A percentile compares a stretch with the other conserved stretches of the same genome.
These are phyloP conservation scores for Carassius carassius DNA, from an alignment of 2,113 vertebrate genomes.

Conservation along the genomic window DNA sequence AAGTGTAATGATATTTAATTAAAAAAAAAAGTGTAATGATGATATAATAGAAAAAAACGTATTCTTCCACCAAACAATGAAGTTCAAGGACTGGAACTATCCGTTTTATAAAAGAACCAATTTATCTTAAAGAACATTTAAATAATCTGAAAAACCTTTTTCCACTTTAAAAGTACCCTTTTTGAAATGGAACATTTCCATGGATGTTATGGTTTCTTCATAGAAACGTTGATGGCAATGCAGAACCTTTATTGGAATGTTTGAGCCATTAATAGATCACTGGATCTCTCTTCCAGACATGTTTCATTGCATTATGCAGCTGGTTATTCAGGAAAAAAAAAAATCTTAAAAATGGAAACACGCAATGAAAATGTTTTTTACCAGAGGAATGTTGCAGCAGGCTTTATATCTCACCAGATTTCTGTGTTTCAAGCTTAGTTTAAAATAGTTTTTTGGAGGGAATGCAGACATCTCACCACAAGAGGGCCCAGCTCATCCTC, in stretches of 20 bases:
- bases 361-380: neutral
- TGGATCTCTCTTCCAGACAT: neutral
- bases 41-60: no score
- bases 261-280: neutral
- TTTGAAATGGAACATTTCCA: neutral
- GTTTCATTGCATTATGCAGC: neutral
- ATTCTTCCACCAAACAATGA: no score
- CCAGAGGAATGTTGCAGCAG: neutral
- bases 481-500: constrained; percentile 20
- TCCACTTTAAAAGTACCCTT: neutral
- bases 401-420: neutral
- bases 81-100: no score
- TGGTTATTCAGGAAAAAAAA: neutral
- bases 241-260: neutral
- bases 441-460: neutral
- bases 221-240: neutral
- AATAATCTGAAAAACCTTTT: neutral
- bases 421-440: neutral
- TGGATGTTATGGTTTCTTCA: no score
- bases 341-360: neutral
- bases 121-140: neutral
- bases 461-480: constrained; percentile 25
- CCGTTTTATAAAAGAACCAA: no score
- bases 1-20: no score
- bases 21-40: no score